Evolutionary conservation across 2,113 vertebrate genomes (phyloP), one percentile per base, ranked within the genome.

Genomic region (Zingel zingel): DNA sequence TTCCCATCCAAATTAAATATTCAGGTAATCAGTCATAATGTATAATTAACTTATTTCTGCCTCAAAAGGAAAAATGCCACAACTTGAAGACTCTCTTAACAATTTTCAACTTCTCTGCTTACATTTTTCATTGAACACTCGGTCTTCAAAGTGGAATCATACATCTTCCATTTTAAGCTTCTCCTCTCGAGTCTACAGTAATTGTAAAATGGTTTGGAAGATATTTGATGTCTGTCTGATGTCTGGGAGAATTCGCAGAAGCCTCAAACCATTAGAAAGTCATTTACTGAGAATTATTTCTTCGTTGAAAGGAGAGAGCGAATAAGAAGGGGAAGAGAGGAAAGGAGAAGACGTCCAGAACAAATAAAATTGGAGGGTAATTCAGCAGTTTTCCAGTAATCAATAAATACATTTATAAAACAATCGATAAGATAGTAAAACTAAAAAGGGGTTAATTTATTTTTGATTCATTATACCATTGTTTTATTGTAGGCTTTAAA

Each of bases 161-260:
- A 70, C 47, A 84, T 91, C 66, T 79, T 87, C 63, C 43, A 81
- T 89, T 88, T 90, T 85, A 90, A 86, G 89, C 88, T 86, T 76
- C 77, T 79, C 63, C 23, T 81, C 82, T 86, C 59, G 18, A 14
- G 61, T 83, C 74, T 93, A 43, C 39, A 43, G 2, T 10, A 93
- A 93, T 92, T 92, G 85, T 85, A 73, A 88, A 93, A 89, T 90
- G 81, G 82, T 87, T 92, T 91, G 77, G 84, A 86, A 62, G 67
- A 89, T 81, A 89, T 93, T 92, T 94, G 90, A 94, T 94, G 93
- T 93, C 92, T 90, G 89, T 88, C 80, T 43, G 39, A 43, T 43
- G 39, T 92, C 89, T 63, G 30, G 64, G 84, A 92, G 88, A 89
- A 81, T 88, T 83, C 6, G 45, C 10, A 11, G 69, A 87, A 76